Evolutionary conservation across 2,888 invertebrate genomes (phyloP).

Genomic region (Alentia gelatinosa): DNA sequence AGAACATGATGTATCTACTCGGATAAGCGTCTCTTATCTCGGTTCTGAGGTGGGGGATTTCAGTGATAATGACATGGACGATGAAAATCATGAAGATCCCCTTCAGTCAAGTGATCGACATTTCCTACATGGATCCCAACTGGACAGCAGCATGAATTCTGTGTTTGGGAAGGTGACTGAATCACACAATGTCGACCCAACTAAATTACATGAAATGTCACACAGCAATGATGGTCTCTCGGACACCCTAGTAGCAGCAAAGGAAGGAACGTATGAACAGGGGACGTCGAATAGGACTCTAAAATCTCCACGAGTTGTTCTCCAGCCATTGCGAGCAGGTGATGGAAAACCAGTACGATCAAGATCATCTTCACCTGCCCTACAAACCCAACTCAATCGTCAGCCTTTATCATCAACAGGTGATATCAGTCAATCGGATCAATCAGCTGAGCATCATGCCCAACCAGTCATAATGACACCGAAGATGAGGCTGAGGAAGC

Average conservation of each 20-base stretch:
- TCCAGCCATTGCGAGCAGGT: too few relatives aligned
- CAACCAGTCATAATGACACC: conserved; percentile 10
- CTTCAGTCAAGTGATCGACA: background rate
- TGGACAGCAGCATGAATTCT: background rate
- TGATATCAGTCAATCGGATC: background rate
- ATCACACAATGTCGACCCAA: too few relatives aligned
- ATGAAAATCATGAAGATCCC: background rate
- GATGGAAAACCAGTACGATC: background rate
- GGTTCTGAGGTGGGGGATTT: conserved; percentile 21
- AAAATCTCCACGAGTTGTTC: background rate
- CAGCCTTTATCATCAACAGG: background rate
- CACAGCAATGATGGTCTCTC: too few relatives aligned
- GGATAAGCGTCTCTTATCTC: background rate
- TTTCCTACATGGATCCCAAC: background rate
- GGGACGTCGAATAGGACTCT: background rate
- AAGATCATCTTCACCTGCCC: background rate
- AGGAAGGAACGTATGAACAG: background rate
- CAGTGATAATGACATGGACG: background rate
- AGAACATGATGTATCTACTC: background rate
- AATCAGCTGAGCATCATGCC: background rate
- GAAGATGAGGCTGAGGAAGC: background rate
- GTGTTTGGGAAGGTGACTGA: background rate
- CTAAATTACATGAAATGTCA: too few relatives aligned
- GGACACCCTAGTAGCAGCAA: background rate
- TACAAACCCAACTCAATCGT: background rate